Percentiles rank a stretch among this genome's conserved stretches.
Evolutionary conservation across 2,888 invertebrate genomes (phyloP).

Genomic region (Cephus pulcher): DNA sequence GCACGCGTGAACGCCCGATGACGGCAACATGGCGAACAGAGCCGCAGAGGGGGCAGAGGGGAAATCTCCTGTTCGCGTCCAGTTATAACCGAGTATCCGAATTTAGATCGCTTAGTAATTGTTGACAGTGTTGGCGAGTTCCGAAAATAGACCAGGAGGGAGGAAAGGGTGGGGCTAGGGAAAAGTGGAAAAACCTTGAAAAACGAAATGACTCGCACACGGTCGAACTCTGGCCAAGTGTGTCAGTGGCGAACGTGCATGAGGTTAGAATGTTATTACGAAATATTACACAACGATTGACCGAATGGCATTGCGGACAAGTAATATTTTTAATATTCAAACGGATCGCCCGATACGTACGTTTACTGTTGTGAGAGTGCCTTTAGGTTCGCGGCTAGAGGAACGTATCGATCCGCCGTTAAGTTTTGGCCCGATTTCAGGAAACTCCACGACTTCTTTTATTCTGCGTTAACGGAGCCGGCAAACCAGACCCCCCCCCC

Average conservation of each 20-base stretch:
- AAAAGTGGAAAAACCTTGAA: neutral
- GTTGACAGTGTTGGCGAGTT: neutral
- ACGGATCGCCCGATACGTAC: too few species aligned
- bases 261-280: neutral
- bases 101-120: slow-evolving; percentile 6
- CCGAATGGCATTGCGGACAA: neutral
- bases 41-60: neutral
- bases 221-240: neutral
- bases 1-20: neutral
- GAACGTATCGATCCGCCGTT: neutral
- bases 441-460: neutral
- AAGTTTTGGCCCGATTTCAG: neutral
- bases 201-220: neutral
- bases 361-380: neutral
- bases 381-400: neutral
- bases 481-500: neutral
- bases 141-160: neutral
- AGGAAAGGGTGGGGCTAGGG: neutral
- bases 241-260: too few species aligned
- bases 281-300: neutral
- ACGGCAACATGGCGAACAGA: too few species aligned
- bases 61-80: neutral
- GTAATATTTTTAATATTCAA: neutral
- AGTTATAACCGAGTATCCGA: neutral
- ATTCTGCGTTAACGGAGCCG: neutral